phyloP scores from a whole-genome alignment of 2,113 vertebrate genomes.

The Lepus americanus region DNA sequence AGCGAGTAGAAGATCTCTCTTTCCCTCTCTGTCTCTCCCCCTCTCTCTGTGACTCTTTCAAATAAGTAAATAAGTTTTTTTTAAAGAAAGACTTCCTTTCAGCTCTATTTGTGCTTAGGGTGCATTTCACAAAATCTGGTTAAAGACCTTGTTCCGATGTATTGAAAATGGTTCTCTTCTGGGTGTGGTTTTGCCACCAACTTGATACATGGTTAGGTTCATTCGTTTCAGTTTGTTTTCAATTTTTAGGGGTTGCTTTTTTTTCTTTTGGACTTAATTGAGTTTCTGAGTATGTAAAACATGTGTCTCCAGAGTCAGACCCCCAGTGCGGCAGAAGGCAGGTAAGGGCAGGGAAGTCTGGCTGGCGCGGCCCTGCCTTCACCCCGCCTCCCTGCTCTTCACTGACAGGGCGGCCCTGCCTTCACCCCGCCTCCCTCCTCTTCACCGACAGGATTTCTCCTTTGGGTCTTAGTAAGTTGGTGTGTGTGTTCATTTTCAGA shows the following conservation, averaged over 20 bases:
- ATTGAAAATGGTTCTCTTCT: slow-evolving; percentile 47
- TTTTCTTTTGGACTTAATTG: slow-evolving; percentile 54
- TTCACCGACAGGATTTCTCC: not conserved
- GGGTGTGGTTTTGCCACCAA: slow-evolving; percentile 68
- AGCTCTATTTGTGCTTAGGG: slow-evolving; percentile 12
- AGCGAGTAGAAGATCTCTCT: too few species aligned
- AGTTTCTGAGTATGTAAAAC: slow-evolving; percentile 68
- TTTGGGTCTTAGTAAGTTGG: not conserved
- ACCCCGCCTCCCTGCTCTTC: not conserved
- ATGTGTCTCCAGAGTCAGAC: slow-evolving; percentile 43
- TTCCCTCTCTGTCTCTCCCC: too few species aligned
- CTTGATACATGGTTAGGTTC: slow-evolving; percentile 60
- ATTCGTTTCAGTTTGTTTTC: slow-evolving; percentile 76
- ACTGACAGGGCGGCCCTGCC: not conserved
- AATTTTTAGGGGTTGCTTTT: slow-evolving; percentile 66
- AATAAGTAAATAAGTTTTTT: too few species aligned
- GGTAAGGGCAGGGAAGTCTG: not conserved
- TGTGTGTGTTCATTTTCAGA: not conserved
- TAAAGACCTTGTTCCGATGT: slow-evolving; percentile 22
- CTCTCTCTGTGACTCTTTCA: too few species aligned
- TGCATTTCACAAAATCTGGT: not conserved
- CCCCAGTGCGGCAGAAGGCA: not conserved
- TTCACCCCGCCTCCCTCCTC: not conserved
- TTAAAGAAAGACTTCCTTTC: not conserved
- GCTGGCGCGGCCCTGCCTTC: not conserved